Conservation (phyloP, 1,140 invertebrate genomes). For the Drosophila carrolli region DNA sequence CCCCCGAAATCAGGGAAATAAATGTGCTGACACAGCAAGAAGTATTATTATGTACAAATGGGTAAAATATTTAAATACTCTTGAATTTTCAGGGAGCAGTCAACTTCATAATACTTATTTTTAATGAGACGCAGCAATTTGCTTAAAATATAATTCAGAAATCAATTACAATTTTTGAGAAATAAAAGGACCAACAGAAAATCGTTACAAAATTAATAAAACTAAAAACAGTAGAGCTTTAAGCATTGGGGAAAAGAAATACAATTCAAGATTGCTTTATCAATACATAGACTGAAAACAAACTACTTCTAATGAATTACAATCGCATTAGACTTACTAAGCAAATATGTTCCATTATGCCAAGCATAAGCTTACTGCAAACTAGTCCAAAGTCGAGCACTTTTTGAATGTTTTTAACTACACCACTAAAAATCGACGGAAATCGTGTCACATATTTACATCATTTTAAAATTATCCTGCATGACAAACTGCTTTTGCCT, state of each 20-base stretch:
- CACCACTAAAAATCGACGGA: not conserved
- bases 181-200: no score
- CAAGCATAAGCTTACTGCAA: not conserved
- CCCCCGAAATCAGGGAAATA: not conserved
- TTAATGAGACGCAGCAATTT: no score
- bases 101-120: no score
- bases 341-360: not conserved
- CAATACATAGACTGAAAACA: not conserved
- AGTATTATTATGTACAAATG: not conserved
- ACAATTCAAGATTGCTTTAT: no score
- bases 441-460: constrained; percentile 64
- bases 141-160: no score
- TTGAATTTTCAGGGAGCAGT: no score
- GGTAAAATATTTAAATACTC: not conserved
- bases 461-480: constrained; percentile 80
- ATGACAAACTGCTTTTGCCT: constrained; percentile 83
- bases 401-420: not conserved
- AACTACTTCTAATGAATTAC: not conserved
- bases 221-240: not conserved
- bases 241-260: no score
- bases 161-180: no score
- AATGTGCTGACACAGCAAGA: not conserved
- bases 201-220: not conserved
- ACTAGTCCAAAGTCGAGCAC: not conserved
- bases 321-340: not conserved